These are phyloP conservation scores for Amphiprion clarkii DNA, from an alignment of 2,797 vertebrate genomes.

Conservation along the genomic window DNA sequence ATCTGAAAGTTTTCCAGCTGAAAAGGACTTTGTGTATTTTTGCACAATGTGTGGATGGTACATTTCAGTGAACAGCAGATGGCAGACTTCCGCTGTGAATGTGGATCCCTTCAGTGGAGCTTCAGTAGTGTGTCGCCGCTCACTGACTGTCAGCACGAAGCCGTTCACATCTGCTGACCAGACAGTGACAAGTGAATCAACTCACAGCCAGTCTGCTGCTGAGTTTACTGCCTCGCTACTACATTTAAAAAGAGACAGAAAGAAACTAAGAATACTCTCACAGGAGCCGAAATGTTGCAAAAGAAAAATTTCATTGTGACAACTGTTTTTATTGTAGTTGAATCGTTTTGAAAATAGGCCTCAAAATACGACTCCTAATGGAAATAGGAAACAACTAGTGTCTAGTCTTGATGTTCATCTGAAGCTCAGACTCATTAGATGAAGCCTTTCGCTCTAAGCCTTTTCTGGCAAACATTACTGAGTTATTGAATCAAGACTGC, in stretches of 20 bases:
- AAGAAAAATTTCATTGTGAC: background rate
- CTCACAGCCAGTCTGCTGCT: background rate
- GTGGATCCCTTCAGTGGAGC: background rate
- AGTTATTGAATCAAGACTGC: conserved; percentile 29
- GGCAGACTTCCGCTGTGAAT: conserved; percentile 50
- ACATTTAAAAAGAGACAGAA: background rate
- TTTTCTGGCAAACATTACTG: background rate
- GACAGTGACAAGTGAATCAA: background rate
- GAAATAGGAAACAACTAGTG: background rate
- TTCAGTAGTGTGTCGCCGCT: background rate
- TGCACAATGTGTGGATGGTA: background rate
- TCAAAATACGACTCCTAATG: background rate
- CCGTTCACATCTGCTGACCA: conserved; percentile 19
- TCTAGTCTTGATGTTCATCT: background rate
- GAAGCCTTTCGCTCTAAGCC: background rate
- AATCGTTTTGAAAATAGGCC: background rate
- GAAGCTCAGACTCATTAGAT: background rate
- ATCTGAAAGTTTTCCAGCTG: background rate
- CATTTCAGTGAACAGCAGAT: conserved; percentile 61
- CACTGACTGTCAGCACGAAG: background rate
- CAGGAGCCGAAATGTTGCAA: background rate
- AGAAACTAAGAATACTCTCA: background rate
- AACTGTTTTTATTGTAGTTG: background rate
- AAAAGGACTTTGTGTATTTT: background rate
- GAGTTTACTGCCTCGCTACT: background rate